A percentile compares a stretch with the other conserved stretches of the same genome.
Conservation (phyloP, 2,888 invertebrate genomes). For the Volucella inanis region DNA sequence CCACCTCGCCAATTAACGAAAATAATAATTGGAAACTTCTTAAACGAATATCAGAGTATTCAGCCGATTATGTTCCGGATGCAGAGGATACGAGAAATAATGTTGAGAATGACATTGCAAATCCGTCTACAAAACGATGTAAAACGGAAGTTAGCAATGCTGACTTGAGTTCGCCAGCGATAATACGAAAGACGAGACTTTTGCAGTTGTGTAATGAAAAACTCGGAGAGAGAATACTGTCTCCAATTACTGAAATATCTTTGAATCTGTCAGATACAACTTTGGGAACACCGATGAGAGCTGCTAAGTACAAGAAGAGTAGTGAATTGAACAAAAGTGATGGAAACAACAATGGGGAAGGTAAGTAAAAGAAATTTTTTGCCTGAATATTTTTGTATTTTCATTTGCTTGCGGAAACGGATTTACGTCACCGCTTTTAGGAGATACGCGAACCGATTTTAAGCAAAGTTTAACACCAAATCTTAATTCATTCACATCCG, state of each 20-base stretch:
- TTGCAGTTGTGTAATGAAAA: constrained; percentile 44
- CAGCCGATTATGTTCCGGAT: constrained; percentile 30
- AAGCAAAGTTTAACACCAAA: constrained; percentile 9
- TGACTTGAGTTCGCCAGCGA: constrained; percentile 14
- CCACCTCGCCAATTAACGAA: constrained; percentile 9
- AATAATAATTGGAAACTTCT: constrained; percentile 23
- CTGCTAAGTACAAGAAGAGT: background rate
- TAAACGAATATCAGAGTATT: constrained; percentile 46
- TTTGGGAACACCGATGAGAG: constrained; percentile 50
- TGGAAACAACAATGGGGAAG: constrained; percentile 23
- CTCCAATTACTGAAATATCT: constrained; percentile 65
- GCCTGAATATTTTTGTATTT: background rate
- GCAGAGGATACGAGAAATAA: constrained; percentile 23
- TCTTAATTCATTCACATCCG: background rate
- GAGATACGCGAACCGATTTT: background rate
- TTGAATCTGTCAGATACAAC: constrained; percentile 53
- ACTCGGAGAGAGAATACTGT: constrained; percentile 30
- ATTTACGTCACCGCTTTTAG: background rate
- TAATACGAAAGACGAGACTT: constrained; percentile 28
- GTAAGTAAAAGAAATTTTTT: constrained; percentile 39
- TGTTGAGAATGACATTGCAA: constrained; percentile 11
- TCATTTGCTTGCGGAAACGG: constrained; percentile 13
- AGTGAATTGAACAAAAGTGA: constrained; percentile 4
- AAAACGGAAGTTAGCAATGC: constrained; percentile 14
- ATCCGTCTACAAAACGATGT: constrained; percentile 53